Evolutionary conservation across 2,888 invertebrate species (phyloP).

Genomic region (Elmis aenea): DNA sequence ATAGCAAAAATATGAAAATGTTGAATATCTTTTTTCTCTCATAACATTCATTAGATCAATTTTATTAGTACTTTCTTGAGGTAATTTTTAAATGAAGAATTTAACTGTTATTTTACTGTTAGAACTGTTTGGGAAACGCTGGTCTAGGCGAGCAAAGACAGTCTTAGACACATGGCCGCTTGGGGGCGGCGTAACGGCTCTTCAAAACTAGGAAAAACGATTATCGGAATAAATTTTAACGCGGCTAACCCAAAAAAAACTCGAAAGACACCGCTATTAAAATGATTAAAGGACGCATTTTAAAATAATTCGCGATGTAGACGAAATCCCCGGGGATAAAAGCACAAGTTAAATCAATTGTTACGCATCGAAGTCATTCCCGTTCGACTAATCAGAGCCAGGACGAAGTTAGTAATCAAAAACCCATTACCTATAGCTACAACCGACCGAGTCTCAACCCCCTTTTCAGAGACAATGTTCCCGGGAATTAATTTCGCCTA

Average conservation of each 20-base stretch:
- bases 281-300: constrained; percentile 14
- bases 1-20: no score
- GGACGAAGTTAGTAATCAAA: constrained; percentile 38
- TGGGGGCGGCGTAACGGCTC: background rate
- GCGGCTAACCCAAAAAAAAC: no score
- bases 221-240: constrained; percentile 7
- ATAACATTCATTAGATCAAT: no score
- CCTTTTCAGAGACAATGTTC: constrained; percentile 21
- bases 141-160: constrained; percentile 2
- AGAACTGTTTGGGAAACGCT: no score
- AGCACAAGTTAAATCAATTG: constrained; percentile 32
- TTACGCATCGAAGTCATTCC: constrained; percentile 31
- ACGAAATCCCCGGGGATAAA: constrained; percentile 25
- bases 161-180: constrained; percentile 1
- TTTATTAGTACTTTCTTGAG: no score
- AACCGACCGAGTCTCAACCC: constrained; percentile 17
- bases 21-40: no score
- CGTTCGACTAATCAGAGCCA: constrained; percentile 29
- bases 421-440: constrained; percentile 37
- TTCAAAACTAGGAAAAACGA: constrained; percentile 4
- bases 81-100: no score
- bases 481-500: constrained; percentile 24
- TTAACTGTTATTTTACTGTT: no score
- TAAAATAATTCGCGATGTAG: constrained; percentile 20
- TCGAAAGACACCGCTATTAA: constrained; percentile 11